Conservation (phyloP, 2,888 invertebrate genomes). For the Xestia xanthographa region DNA sequence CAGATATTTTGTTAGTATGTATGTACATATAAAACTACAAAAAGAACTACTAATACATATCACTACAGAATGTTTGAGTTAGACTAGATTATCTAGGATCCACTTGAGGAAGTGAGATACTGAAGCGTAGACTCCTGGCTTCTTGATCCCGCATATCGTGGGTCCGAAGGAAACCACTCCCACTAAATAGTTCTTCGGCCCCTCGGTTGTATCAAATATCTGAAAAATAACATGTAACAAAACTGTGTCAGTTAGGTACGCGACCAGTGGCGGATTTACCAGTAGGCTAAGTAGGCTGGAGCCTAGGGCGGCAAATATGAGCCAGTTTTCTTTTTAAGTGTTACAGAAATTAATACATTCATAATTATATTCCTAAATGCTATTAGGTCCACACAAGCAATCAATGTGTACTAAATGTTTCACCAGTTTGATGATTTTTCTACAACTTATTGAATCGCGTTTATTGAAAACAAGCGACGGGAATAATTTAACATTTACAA, state of each 20-base stretch:
- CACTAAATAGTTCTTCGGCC: constrained; percentile 89
- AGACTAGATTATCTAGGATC: constrained; percentile 85
- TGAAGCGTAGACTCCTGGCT: constrained; percentile 90
- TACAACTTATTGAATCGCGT: too few relatives aligned
- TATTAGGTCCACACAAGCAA: too few relatives aligned
- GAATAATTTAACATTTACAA: too few relatives aligned
- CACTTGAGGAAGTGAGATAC: constrained; percentile 88
- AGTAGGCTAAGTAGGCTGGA: too few relatives aligned
- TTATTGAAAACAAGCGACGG: too few relatives aligned
- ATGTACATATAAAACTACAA: constrained; percentile 47
- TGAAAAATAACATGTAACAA: constrained; percentile 64
- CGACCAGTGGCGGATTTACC: too few relatives aligned
- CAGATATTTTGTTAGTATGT: constrained; percentile 24
- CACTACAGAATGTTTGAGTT: constrained; percentile 31
- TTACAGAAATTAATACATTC: too few relatives aligned
- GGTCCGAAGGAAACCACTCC: constrained; percentile 92
- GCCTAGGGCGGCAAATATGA: too few relatives aligned
- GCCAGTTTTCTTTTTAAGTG: too few relatives aligned
- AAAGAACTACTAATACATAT: constrained; percentile 36
- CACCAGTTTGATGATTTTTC: too few relatives aligned
- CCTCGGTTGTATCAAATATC: constrained; percentile 85
- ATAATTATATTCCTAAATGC: too few relatives aligned
- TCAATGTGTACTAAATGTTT: too few relatives aligned
- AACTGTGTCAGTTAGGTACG: not conserved
- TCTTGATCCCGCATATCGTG: constrained; percentile 87